Evolutionary conservation across 2,113 vertebrate species (phyloP).

Genomic region (Amphiprion percula): DNA sequence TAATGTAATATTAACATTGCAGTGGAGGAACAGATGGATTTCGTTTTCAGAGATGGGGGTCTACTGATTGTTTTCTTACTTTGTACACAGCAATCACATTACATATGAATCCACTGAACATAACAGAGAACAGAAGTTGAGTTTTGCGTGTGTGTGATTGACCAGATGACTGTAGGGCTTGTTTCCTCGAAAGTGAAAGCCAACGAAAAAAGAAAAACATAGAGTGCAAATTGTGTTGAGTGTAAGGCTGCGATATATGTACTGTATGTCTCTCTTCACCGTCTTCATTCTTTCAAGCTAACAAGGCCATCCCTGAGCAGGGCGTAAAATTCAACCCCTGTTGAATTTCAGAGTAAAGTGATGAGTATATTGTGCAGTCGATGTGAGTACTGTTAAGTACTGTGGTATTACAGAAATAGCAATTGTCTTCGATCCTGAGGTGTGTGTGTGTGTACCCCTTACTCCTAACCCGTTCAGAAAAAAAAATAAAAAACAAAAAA

Average conservation of each 20-base stretch:
- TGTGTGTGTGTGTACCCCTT: slow-evolving; percentile 85
- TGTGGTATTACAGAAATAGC: slow-evolving; percentile 79
- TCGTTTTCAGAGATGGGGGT: slow-evolving; percentile 13
- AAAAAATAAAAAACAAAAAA: slow-evolving; percentile 41
- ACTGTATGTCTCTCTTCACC: slow-evolving; percentile 79
- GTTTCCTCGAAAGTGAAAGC: slow-evolving; percentile 74
- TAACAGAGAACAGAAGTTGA: slow-evolving; percentile 29
- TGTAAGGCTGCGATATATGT: slow-evolving; percentile 84
- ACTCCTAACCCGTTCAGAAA: slow-evolving; percentile 71
- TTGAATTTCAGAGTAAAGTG: slow-evolving; percentile 89
- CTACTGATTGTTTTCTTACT: slow-evolving; percentile 51
- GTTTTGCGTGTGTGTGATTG: slow-evolving; percentile 38
- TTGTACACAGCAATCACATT: slow-evolving; percentile 43
- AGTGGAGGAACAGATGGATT: slow-evolving; percentile 33
- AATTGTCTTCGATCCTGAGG: slow-evolving; percentile 88
- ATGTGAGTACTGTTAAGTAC: slow-evolving; percentile 83
- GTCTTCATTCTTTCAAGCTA: slow-evolving; percentile 87
- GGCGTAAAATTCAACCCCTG: slow-evolving; percentile 85
- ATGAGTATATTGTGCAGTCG: slow-evolving; percentile 89
- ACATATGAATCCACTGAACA: slow-evolving; percentile 42
- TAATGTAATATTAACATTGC: slow-evolving; percentile 33
- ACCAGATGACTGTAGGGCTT: slow-evolving; percentile 61
- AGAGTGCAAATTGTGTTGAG: slow-evolving; percentile 85
- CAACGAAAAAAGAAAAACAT: slow-evolving; percentile 66
- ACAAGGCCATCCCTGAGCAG: slow-evolving; percentile 89